These are phyloP conservation scores for Shinisaurus crocodilurus DNA, from an alignment of 2,113 vertebrate species.

Conservation along the genomic window DNA sequence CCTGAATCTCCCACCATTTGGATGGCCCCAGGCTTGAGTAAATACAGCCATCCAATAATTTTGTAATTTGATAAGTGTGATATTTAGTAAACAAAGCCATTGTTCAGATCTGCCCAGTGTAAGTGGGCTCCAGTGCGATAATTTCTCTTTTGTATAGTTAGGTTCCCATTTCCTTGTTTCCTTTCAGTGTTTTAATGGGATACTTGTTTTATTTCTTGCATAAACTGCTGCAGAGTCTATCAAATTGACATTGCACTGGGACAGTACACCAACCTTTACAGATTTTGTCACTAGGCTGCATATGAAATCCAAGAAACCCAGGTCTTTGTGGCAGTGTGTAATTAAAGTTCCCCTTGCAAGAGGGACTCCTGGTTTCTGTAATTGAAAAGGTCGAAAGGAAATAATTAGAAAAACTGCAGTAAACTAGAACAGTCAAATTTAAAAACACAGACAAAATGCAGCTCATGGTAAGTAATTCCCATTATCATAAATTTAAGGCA, in stretches of 20 bases:
- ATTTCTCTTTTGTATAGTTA: neutral
- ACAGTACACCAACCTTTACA: slow-evolving; percentile 83
- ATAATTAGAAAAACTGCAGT: slow-evolving; percentile 1
- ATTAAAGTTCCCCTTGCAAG: slow-evolving; percentile 88
- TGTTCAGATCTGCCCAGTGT: neutral
- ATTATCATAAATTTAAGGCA: neutral
- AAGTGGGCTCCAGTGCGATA: neutral
- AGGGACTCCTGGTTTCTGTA: slow-evolving; percentile 90
- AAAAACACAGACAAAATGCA: neutral
- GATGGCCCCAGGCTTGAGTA: neutral
- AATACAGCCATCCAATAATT: neutral
- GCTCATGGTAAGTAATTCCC: neutral
- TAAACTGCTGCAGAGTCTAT: neutral
- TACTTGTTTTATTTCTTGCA: neutral
- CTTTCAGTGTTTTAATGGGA: neutral
- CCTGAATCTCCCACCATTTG: no score
- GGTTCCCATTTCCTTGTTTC: neutral
- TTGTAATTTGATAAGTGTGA: neutral
- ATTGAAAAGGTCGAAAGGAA: neutral
- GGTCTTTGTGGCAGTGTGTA: slow-evolving; percentile 93
- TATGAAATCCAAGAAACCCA: slow-evolving; percentile 96
- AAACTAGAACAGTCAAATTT: slow-evolving; percentile 23
- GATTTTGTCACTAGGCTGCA: slow-evolving; percentile 88
- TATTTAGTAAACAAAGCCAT: neutral
- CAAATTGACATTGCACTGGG: neutral